Evolutionary conservation across 1,140 invertebrate species (phyloP), one percentile per base, ranked within the genome.

Genomic region (Zophobas morio): DNA sequence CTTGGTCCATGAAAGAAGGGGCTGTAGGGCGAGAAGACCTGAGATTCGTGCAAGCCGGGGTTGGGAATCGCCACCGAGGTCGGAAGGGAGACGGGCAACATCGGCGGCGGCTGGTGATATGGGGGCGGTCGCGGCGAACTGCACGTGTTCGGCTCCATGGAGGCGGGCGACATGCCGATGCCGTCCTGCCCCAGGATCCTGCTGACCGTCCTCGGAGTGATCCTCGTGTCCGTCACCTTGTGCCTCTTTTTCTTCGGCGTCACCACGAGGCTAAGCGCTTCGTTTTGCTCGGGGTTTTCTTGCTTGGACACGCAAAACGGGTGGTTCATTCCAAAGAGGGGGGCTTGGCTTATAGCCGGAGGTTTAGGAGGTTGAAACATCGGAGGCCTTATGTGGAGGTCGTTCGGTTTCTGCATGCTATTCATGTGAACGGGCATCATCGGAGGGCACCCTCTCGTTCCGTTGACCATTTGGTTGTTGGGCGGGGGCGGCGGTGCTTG

Each of bases 1-100:
- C 85, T 85, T 76, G 87, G 86, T 80, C 86, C 88, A 81, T 92
- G 91, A 87, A 95, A 95, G 88, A 96, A 96, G 76, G 94, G 94
- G 84, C 93, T 94, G 88, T 96, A 96, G 75, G 95, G 94, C 75
- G 95, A 96, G 87, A 96, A 96, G 81, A 98, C 93, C 88, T 98
- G 95, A 78, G 95, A 96, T 88, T 98, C 96, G 88, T 98, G 96
- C 79, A 99, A 90, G 83, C 96, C 95, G 51, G 96, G 97, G 88
- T 98, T 98, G 70, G 96, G 96, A 87, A 99, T 98, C 85, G 96
- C 96, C 84, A 99, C 96, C 73, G 95, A 95, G 49, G 96, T 97
- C 76, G 96, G 95, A 85, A 97, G 90, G 75, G 96, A 96, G 57
- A 94, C 94, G 60, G 94, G 94, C 83, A 96, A 90, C 90, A 95